Conservation (phyloP, 2,888 invertebrate genomes). For the Reticulitermes lucifugus region DNA sequence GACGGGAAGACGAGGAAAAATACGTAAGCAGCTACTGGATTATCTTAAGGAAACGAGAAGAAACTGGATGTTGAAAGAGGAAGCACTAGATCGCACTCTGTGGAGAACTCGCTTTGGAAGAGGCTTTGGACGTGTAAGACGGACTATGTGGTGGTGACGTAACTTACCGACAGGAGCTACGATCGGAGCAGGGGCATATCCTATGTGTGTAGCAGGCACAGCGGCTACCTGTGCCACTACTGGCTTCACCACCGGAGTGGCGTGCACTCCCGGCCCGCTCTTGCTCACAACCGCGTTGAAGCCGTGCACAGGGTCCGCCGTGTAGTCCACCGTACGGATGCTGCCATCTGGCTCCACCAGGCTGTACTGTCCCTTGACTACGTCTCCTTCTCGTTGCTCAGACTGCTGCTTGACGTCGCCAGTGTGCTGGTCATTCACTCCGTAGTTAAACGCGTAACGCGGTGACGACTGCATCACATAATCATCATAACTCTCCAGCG, state of each 20-base stretch:
- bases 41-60: no score
- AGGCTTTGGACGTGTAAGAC: no score
- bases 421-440: constrained; percentile 77
- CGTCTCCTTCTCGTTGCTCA: constrained; percentile 77
- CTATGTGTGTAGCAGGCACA: neutral
- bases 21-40: no score
- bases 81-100: no score
- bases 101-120: no score
- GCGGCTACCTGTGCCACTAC: neutral
- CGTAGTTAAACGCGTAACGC: constrained; percentile 74
- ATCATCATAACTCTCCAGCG: neutral
- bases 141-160: no score
- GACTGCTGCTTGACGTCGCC: constrained; percentile 78
- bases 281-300: constrained; percentile 66
- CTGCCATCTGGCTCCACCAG: constrained; percentile 75
- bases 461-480: neutral
- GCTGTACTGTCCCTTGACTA: constrained; percentile 77
- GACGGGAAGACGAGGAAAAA: no score
- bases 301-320: constrained; percentile 66
- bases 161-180: constrained; percentile 25
- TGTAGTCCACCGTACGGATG: constrained; percentile 73
- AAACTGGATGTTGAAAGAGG: no score
- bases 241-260: neutral
- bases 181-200: constrained; percentile 14
- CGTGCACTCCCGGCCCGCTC: constrained; percentile 32